Base-by-base conservation (phyloP, 2,888 invertebrate genomes). In the Hypomecis punctinalis region DNA sequence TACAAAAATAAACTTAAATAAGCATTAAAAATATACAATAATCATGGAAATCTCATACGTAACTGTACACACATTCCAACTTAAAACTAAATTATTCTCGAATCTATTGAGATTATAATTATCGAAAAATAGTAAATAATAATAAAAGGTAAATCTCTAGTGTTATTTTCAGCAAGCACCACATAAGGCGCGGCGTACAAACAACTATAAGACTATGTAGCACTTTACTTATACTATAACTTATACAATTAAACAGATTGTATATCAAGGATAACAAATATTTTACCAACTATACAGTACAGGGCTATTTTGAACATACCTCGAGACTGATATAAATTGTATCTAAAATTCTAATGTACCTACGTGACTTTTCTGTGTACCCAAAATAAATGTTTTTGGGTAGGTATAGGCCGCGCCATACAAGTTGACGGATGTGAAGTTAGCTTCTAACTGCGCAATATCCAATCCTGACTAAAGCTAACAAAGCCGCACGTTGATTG, bases 1-100 rank as follows among this genome's bases (percentile, higher is more conserved):
- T 66, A 68, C 52, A 68, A 73, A 68, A 62, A 40, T 40, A 8
- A 33, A 13, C 43, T 60, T 54, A 70, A 71, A 68, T 76, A 45
- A 37, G 8, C 36, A 9, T 55, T 13, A 48, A 58, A n/a, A 63
- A 42, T 84, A 89, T 82, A 83, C 79, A 81, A 82, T 52, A 70
- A 77, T 75, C 76, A 75, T 79, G 80, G 80, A 84, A 93, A 93
- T 93, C 92, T 93, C 92, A 93, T 89, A 85, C 87, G 92, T 93
- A 93, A 93, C 92, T 92, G 92, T 93, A 92, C 91, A 92, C 77
- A 91, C 91, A 91, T 78, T 83, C 79, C 83, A 83, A 67, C 71
- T 72, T 65, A 72, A 76, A 74, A 72, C 51, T 69, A 65, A 68
- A 63, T 66, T 69, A 69, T 63, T 61, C 48, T 65, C 61, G 61